These are phyloP conservation scores for Coccyzus lansbergi DNA, from an alignment of 2,797 vertebrate species.

Conservation along the genomic window DNA sequence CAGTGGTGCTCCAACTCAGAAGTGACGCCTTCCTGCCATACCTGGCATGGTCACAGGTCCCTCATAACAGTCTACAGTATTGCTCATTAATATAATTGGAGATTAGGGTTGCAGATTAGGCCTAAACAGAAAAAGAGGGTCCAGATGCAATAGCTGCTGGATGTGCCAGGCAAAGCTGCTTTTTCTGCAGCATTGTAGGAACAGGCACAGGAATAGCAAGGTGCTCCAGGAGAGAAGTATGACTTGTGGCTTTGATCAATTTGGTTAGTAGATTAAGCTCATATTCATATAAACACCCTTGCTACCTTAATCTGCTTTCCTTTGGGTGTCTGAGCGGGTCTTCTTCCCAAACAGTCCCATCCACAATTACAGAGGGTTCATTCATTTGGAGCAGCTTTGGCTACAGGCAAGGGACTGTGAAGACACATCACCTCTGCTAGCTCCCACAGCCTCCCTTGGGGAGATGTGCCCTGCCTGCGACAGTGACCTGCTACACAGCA, in stretches of 20 bases:
- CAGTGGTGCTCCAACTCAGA: background rate
- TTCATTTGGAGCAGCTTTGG: background rate
- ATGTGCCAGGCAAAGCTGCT: background rate
- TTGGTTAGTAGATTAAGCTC: conserved; percentile 42
- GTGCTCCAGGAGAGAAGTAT: conserved; percentile 2
- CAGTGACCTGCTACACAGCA: background rate
- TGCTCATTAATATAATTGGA: background rate
- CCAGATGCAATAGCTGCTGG: background rate
- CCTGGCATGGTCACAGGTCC: background rate
- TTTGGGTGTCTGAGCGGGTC: background rate
- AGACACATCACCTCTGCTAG: background rate
- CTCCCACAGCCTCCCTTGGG: background rate
- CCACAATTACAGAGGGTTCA: background rate
- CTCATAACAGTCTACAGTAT: background rate
- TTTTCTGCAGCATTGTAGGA: background rate
- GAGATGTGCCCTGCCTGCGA: accelerated
- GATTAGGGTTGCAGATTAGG: background rate
- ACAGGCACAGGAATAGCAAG: background rate
- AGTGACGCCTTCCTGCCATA: background rate
- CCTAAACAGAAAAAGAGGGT: background rate
- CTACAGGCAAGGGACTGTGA: background rate
- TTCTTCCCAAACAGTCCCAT: background rate
- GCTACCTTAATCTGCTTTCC: conserved; percentile 18
- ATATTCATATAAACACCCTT: background rate
- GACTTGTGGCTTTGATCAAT: conserved; percentile 39